Conservation (phyloP, 2,888 invertebrate genomes). For the Tetheella fluctuosa region DNA sequence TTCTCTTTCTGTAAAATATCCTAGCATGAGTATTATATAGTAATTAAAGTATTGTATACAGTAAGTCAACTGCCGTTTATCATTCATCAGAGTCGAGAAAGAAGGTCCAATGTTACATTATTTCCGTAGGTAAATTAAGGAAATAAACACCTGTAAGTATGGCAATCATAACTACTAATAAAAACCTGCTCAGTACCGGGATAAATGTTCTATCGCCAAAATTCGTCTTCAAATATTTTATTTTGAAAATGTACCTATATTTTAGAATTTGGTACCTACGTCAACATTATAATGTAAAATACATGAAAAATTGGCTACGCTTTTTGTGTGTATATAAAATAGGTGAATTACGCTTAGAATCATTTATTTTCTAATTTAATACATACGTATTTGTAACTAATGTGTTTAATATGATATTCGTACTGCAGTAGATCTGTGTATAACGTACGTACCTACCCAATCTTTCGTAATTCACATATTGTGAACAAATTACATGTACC, state of each 20-base stretch:
- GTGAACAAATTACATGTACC: constrained; percentile 53
- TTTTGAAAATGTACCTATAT: constrained; percentile 46
- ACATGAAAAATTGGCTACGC: constrained; percentile 69
- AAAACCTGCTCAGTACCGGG: background rate
- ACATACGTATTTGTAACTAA: constrained; percentile 76
- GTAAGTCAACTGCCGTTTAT: constrained; percentile 38
- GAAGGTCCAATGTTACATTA: constrained; percentile 60
- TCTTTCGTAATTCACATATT: constrained; percentile 67
- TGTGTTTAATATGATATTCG: constrained; percentile 73
- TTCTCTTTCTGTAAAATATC: constrained; percentile 46
- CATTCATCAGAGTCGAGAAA: constrained; percentile 50
- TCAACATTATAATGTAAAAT: constrained; percentile 32
- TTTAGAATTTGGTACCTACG: constrained; percentile 44
- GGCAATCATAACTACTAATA: constrained; percentile 45
- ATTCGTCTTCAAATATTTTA: background rate
- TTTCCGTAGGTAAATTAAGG: constrained; percentile 67
- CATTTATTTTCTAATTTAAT: constrained; percentile 70
- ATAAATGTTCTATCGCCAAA: background rate
- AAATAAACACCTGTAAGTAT: constrained; percentile 45
- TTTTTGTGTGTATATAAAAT: constrained; percentile 77
- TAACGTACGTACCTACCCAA: constrained; percentile 67
- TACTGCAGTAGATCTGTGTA: constrained; percentile 82
- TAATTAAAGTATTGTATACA: constrained; percentile 35
- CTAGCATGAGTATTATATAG: constrained; percentile 57
- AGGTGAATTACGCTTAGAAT: constrained; percentile 81